Conservation (phyloP, 2,888 invertebrate genomes). For the Phengaris arion region DNA sequence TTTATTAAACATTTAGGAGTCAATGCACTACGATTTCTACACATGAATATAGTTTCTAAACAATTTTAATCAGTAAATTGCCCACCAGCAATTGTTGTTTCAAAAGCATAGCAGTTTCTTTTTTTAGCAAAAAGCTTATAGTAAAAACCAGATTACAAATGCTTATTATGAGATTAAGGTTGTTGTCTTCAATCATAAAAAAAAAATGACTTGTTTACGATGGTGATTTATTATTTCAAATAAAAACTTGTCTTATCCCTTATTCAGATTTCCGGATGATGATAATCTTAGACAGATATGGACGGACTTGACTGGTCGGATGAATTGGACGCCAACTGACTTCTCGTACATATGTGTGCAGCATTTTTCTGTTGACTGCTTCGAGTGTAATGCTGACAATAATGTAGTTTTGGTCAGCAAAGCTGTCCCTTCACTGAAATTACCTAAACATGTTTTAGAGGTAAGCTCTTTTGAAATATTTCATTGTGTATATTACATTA, state of each 20-base stretch:
- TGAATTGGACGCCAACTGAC: slow-evolving; percentile 72
- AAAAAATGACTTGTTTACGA: too few species aligned
- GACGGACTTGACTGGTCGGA: slow-evolving; percentile 70
- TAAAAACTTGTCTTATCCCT: not conserved
- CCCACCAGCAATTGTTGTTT: not conserved
- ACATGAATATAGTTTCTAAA: not conserved
- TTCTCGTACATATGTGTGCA: slow-evolving; percentile 72
- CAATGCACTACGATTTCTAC: not conserved
- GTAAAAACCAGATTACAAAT: too few species aligned
- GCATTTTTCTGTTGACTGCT: slow-evolving; percentile 72
- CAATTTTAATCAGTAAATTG: not conserved
- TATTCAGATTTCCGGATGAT: slow-evolving; percentile 67
- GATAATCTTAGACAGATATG: slow-evolving; percentile 62
- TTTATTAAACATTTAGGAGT: not conserved
- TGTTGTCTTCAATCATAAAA: too few species aligned
- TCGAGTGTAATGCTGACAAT: slow-evolving; percentile 58
- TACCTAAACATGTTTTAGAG: slow-evolving; percentile 71
- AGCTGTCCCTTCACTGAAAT: slow-evolving; percentile 67
- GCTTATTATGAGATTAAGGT: too few species aligned
- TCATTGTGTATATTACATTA: not conserved
- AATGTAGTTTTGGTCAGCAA: slow-evolving; percentile 61
- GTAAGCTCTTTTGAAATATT: slow-evolving; percentile 42
- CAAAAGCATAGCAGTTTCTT: not conserved
- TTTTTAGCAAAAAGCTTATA: too few species aligned
- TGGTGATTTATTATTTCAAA: too few species aligned